Conservation (phyloP, 2,113 vertebrate species). For the Platanista minor region DNA sequence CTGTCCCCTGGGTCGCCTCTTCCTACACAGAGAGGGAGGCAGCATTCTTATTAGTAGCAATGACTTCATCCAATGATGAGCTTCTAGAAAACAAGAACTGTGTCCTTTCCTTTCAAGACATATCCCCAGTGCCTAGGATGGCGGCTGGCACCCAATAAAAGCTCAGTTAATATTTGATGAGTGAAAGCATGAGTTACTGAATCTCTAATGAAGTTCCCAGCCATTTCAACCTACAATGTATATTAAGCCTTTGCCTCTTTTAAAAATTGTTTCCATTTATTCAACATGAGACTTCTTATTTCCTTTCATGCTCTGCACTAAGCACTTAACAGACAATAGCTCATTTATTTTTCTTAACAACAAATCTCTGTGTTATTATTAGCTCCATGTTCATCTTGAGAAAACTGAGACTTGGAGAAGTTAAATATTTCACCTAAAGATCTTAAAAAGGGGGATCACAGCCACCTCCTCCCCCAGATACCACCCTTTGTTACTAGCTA, state of each 20-base stretch:
- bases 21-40: neutral
- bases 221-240: neutral
- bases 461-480: neutral
- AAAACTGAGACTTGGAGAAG: neutral
- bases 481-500: neutral
- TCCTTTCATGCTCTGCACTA: neutral
- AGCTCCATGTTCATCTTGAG: neutral
- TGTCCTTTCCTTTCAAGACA: neutral
- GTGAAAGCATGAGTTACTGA: neutral
- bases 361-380: neutral
- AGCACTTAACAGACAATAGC: neutral
- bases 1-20: neutral
- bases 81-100: neutral
- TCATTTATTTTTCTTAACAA: neutral
- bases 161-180: neutral
- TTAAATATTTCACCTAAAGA: neutral
- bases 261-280: neutral
- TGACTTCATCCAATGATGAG: neutral
- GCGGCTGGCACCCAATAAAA: neutral
- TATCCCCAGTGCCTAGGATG: neutral
- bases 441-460: neutral
- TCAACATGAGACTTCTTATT: neutral
- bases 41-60: rapidly evolving
- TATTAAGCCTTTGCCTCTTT: neutral
- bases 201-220: neutral